A percentile compares a stretch with the other conserved stretches of the same genome.
These are phyloP conservation scores for Dasysyrphus tricinctus DNA, from an alignment of 2,888 invertebrate genomes.

Conservation along the genomic window DNA sequence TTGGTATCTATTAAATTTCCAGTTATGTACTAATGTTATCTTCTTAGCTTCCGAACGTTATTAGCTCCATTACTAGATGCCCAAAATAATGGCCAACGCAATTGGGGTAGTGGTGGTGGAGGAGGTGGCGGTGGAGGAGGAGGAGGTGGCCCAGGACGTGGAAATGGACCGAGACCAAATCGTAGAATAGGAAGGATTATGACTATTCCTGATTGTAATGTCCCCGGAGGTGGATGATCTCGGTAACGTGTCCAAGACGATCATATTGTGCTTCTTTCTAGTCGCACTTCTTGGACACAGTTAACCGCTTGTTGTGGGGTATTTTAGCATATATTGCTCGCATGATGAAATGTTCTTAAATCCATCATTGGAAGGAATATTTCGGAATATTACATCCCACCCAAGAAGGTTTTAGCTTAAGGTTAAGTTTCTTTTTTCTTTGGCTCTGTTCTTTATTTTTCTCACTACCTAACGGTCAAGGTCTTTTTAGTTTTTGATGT, in stretches of 20 bases:
- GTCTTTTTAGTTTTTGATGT: not conserved
- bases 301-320: constrained; percentile 30
- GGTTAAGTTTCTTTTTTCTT: not conserved
- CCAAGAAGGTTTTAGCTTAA: constrained; percentile 30
- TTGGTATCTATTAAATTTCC: not conserved
- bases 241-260: constrained; percentile 73
- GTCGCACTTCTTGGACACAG: constrained; percentile 63
- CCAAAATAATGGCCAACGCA: constrained; percentile 26
- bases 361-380: constrained; percentile 61
- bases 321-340: constrained; percentile 55
- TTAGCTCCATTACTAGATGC: constrained; percentile 66
- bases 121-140: constrained; percentile 55
- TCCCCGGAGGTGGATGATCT: constrained; percentile 76
- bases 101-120: constrained; percentile 46
- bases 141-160: constrained; percentile 58
- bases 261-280: constrained; percentile 17
- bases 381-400: constrained; percentile 47
- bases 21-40: not conserved
- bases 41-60: constrained; percentile 68
- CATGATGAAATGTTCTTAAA: constrained; percentile 72
- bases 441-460: constrained; percentile 2
- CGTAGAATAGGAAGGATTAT: constrained; percentile 73
- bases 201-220: constrained; percentile 74
- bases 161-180: constrained; percentile 70
- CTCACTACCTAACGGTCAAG: not conserved